Percentiles rank a stretch among this genome's conserved stretches.
These are phyloP conservation scores for Ormia ochracea DNA, from an alignment of 2,888 invertebrate species.

Conservation along the genomic window DNA sequence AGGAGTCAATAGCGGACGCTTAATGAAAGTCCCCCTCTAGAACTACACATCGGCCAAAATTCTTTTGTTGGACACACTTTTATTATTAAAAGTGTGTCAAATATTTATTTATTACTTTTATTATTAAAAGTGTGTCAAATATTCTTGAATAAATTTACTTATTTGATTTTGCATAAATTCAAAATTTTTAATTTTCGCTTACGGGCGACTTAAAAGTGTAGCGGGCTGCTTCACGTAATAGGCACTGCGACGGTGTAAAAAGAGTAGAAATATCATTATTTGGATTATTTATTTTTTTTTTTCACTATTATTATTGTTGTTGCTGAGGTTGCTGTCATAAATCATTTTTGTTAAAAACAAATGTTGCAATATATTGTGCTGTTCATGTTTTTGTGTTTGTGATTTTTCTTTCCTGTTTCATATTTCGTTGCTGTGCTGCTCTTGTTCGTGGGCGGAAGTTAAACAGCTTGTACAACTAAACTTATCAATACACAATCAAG, in stretches of 20 bases:
- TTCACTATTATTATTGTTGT: slow-evolving; percentile 1
- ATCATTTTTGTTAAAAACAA: slow-evolving; percentile 61
- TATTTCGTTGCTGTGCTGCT: slow-evolving; percentile 1
- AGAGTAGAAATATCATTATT: slow-evolving; percentile 27
- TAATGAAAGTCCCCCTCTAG: too few relatives aligned
- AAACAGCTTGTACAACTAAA: slow-evolving; percentile 58
- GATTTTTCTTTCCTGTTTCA: background rate
- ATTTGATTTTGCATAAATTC: too few relatives aligned
- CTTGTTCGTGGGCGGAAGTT: slow-evolving; percentile 50
- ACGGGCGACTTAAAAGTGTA: too few relatives aligned
- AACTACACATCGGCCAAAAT: too few relatives aligned
- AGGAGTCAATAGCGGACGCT: too few relatives aligned
- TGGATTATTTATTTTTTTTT: slow-evolving; percentile 11
- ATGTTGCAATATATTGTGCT: slow-evolving; percentile 52
- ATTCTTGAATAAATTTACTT: too few relatives aligned
- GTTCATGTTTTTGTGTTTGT: slow-evolving; percentile 28
- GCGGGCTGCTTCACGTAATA: too few relatives aligned
- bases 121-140: too few relatives aligned
- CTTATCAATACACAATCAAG: slow-evolving; percentile 55
- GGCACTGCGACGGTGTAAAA: background rate
- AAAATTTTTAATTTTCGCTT: too few relatives aligned
- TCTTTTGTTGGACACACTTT: too few relatives aligned
- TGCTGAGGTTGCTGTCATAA: slow-evolving; percentile 50
- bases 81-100: too few relatives aligned
- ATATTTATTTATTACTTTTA: too few relatives aligned